phyloP scores from a whole-genome alignment of 1,140 invertebrate genomes.

The Zaprionus gabonicus region DNA sequence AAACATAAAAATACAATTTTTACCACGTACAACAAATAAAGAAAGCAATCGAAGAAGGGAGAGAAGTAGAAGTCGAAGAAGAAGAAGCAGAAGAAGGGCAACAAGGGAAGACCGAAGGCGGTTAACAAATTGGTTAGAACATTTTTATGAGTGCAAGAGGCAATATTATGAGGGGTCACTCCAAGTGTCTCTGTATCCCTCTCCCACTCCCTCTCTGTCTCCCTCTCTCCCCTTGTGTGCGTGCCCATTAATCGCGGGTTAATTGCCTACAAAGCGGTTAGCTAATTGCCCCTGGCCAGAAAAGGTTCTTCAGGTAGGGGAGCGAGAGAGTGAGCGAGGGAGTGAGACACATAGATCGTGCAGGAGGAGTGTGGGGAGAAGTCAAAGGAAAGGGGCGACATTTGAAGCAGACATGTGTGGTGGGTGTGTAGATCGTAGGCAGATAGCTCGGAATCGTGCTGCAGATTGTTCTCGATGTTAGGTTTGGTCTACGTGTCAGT shows the following conservation, averaged over 20 bases:
- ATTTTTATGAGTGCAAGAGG: constrained; percentile 64
- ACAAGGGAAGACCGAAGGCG: constrained; percentile 28
- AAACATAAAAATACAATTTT: constrained; percentile 82
- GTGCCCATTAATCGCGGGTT: constrained; percentile 75
- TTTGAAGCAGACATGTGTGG: constrained; percentile 11
- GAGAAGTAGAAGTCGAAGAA: not conserved
- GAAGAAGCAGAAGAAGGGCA: not conserved
- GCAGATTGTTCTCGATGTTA: not conserved
- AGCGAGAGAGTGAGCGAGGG: not conserved
- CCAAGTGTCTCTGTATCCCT: not conserved
- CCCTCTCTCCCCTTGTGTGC: constrained; percentile 9
- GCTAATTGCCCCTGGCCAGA: constrained; percentile 69
- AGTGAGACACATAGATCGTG: not conserved
- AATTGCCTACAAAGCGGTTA: constrained; percentile 79
- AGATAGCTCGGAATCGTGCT: constrained; percentile 1
- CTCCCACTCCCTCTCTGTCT: constrained; percentile 2
- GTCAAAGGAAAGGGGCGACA: constrained; percentile 15
- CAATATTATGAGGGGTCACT: constrained; percentile 41
- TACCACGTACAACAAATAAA: constrained; percentile 67
- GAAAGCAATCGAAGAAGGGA: constrained; percentile 7
- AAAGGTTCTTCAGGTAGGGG: constrained; percentile 42
- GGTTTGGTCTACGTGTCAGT: not conserved
- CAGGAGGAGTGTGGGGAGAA: not conserved
- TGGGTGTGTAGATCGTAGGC: constrained; percentile 29
- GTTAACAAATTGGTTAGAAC: constrained; percentile 60